Base-by-base conservation (phyloP, 2,888 invertebrate genomes). In the Leucoma salicis region DNA sequence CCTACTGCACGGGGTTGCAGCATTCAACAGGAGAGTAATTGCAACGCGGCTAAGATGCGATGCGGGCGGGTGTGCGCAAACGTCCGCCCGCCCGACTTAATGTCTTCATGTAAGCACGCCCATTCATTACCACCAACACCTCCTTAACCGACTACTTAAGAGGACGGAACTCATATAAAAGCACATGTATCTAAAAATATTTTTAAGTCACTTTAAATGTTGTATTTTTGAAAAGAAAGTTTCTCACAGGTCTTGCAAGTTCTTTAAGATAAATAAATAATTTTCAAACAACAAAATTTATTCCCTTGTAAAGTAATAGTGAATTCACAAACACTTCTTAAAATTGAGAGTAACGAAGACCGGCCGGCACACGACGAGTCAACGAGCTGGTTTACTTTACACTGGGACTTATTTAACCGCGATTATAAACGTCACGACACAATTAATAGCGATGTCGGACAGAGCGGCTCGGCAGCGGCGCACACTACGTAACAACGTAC, bases 21-120 rank as follows among this genome's bases (percentile, higher is more conserved):
- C 44, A 57, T 70, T 73, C 70, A 69, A 54, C 59, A 61, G 47
- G 60, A 62, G 57, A 53, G 49, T 50, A 5, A 29, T 36, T 46
- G 56, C 46, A 58, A 42, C 39, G 48, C 33, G 39, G 29, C 42
- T 47, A 45, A 57, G 53, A 52, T 48, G 63, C 35, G 46, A 57
- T 59, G 67, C 67, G 70, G 72, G 70, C 69, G 74, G 70, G 66
- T 55, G 59, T 65, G 65, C 68, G 57, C 59, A 51, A 46, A 47
- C 65, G 39, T 50, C 70, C 70, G 67, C 77, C 77, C 74, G 78
- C 80, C 77, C 74, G 68, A 62, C 71, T 68, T 64, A 46, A 55
- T 56, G 39, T 49, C 52, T 53, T 57, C 50, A 53, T 53, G 24
- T 38, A 43, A 56, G 61, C 67, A 70, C 73, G 70, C 70, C 65